Evolutionary conservation across 2,797 vertebrate genomes (phyloP), one percentile per base, ranked within the genome.

Genomic region (Sebastes steindachneri): DNA sequence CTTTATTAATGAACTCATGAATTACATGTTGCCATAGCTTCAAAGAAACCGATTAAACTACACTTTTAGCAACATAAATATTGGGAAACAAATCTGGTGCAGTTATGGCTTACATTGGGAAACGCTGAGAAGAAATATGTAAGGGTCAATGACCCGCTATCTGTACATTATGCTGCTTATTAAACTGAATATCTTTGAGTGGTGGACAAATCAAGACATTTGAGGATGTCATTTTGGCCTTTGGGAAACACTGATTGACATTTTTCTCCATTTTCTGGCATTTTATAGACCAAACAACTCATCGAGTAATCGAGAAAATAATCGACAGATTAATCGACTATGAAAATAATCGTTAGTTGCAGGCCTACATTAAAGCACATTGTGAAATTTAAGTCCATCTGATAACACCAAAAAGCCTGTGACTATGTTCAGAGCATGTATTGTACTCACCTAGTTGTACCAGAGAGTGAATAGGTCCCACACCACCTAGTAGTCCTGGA

Each of bases 381-480:
- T 31, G 8, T 58, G 15, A 62, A 54, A 59, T 29, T 1, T 19
- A 35, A 12, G 7, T 62, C 29, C 1, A 41, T 60, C 7, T 35
- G 14, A 55, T 58, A 19, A 51, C 3, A 63, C 4, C 9, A 53
- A 31, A 31, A 70, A 5, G 4, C 19, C 12, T 59, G 25, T 15
- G 37, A 68, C 17, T 23, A 19, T 7, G n/a, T 68, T 66, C 45
- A 58, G 15, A 70, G 12, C 8, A 41, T 45, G 29, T 69, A n/a
- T 54, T 72, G 11, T 59, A 88, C 97, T 97, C 86, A 99, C 98
- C 98, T 86, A 99, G 89, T 33, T 99, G 99, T 4, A 99, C 97
- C 59, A 99, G 91, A 0, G 99, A 99, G 93, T 99, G 98, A 95
- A 99, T 99, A 11, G 99, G 99, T 3, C 98, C 98, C n/a, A 99